A percentile compares a stretch with the other conserved stretches of the same genome.
phyloP scores from a whole-genome alignment of 2,113 vertebrate species.

The Mormyrus iriodes region DNA sequence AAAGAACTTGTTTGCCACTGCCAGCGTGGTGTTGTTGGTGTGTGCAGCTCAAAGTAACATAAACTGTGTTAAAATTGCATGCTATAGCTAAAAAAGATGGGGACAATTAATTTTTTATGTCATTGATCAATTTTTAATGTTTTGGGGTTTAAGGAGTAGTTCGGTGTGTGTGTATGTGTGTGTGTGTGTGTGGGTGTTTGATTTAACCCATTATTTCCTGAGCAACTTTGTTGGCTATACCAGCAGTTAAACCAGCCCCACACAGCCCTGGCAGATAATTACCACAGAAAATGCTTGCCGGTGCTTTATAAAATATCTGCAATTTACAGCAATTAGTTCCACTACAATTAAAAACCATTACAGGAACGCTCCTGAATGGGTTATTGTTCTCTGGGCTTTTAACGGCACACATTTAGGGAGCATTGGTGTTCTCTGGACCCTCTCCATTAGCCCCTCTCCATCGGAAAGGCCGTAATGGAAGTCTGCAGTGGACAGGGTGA shows the following conservation, averaged over 20 bases:
- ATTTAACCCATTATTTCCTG: constrained; percentile 6
- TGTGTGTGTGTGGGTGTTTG: background rate
- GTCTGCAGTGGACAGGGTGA: background rate
- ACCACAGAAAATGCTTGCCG: constrained; percentile 4
- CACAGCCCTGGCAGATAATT: constrained; percentile 8
- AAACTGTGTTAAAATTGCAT: constrained; percentile 38
- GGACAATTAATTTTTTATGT: constrained; percentile 68
- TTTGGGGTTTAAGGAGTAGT: constrained; percentile 36
- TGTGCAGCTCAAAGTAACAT: background rate
- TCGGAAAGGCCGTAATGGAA: background rate
- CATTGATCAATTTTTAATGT: constrained; percentile 70
- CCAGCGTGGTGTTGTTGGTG: background rate
- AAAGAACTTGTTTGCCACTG: background rate
- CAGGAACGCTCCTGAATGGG: background rate
- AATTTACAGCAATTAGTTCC: constrained; percentile 29
- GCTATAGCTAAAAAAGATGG: constrained; percentile 48
- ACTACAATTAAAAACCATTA: constrained; percentile 24
- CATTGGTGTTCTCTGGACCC: background rate
- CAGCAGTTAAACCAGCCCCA: background rate
- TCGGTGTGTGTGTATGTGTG: background rate
- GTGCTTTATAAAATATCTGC: constrained; percentile 21
- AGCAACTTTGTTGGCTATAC: constrained; percentile 4
- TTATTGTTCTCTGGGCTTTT: constrained; percentile 13
- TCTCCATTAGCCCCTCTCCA: background rate
- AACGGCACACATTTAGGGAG: background rate